These are phyloP conservation scores for Chelonoidis abingdonii DNA, from an alignment of 2,113 vertebrate genomes.

Conservation along the genomic window DNA sequence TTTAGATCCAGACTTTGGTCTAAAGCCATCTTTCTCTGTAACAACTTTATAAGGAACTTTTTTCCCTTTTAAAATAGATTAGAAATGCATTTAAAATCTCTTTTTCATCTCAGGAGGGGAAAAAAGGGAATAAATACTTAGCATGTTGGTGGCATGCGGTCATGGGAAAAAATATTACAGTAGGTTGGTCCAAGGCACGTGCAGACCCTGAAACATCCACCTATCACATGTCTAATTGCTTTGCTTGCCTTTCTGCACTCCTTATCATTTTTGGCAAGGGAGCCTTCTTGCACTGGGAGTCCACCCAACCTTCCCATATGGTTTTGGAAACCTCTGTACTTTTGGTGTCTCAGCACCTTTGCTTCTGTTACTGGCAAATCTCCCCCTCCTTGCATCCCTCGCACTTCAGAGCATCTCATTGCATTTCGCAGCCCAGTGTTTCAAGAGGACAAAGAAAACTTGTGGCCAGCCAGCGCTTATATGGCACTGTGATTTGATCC, in stretches of 20 bases:
- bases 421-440: neutral
- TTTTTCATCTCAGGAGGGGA: neutral
- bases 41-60: neutral
- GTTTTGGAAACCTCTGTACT: neutral
- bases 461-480: slow-evolving; percentile 14
- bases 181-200: neutral
- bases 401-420: neutral
- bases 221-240: neutral
- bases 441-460: slow-evolving; percentile 56
- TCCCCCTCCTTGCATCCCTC: neutral
- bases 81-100: neutral
- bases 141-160: neutral
- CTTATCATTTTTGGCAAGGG: neutral
- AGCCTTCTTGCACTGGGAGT: neutral
- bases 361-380: neutral
- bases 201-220: neutral
- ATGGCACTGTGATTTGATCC: slow-evolving; percentile 58
- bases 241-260: neutral
- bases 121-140: neutral
- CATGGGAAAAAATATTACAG: neutral
- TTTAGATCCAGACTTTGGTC: neutral
- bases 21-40: neutral
- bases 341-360: neutral
- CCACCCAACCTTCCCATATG: neutral
- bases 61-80: neutral